These are phyloP conservation scores for Leptoclinus maculatus DNA, from an alignment of 2,797 vertebrate genomes.

Conservation along the genomic window DNA sequence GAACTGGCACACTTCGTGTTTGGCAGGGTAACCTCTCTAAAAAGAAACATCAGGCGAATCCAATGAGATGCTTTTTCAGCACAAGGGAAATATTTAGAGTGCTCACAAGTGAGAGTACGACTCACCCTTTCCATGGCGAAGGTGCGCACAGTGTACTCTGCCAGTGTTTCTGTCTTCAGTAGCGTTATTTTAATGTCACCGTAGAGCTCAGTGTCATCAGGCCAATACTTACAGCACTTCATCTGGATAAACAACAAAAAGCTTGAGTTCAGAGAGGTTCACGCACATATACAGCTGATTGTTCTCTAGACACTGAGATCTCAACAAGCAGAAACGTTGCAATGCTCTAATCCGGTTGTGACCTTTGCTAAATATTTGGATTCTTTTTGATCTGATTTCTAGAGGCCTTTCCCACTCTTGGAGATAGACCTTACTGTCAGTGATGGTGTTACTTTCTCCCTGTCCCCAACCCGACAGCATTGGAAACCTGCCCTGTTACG, in stretches of 20 bases:
- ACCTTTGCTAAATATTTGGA: constrained; percentile 28
- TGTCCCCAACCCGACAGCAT: background rate
- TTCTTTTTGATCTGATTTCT: constrained; percentile 15
- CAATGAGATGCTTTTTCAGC: background rate
- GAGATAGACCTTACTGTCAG: background rate
- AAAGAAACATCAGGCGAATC: background rate
- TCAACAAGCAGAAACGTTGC: background rate
- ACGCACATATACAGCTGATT: background rate
- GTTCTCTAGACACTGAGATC: background rate
- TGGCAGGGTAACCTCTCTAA: constrained; percentile 93
- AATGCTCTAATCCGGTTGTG: constrained; percentile 1
- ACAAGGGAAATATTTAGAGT: background rate
- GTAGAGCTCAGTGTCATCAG: constrained; percentile 93
- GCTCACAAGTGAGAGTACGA: background rate
- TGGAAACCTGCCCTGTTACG: background rate
- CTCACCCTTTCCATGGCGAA: constrained; percentile 94
- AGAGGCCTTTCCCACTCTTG: background rate
- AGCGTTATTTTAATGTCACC: constrained; percentile 97
- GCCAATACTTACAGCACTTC: constrained; percentile 98
- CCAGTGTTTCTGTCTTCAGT: constrained; percentile 91
- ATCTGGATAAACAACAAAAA: constrained; percentile 84
- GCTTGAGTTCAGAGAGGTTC: constrained; percentile 21
- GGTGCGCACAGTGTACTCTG: constrained; percentile 94
- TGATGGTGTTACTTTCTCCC: constrained; percentile 27
- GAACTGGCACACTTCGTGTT: constrained; percentile 97